A percentile compares a stretch with the other conserved stretches of the same genome.
Evolutionary conservation across 1,140 invertebrate genomes (phyloP).

Genomic region (Aphidius gifuensis): DNA sequence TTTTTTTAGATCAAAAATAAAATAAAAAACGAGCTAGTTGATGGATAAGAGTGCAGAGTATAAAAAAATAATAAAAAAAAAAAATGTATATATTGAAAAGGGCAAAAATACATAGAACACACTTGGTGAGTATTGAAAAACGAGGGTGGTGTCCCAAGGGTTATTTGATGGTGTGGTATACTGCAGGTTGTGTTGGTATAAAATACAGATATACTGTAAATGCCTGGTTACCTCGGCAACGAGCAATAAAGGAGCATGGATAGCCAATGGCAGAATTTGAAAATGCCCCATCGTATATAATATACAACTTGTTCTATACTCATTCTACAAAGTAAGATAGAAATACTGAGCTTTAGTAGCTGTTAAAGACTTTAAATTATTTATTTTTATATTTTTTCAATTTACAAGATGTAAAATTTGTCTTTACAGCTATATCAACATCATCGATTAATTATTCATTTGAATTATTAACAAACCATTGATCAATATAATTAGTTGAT

Average conservation of each 20-base stretch:
- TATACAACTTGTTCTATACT: slow-evolving; percentile 48
- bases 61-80: slow-evolving; percentile 3
- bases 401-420: no score
- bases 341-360: slow-evolving; percentile 51
- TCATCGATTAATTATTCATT: no score
- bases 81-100: background rate
- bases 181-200: slow-evolving; percentile 29
- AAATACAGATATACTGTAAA: slow-evolving; percentile 9
- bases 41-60: no score
- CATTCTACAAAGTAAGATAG: slow-evolving; percentile 34
- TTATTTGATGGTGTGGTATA: slow-evolving; percentile 2
- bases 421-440: no score
- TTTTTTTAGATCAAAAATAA: no score
- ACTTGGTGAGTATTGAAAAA: slow-evolving; percentile 17
- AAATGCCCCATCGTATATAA: slow-evolving; percentile 46
- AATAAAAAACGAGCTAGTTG: no score
- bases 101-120: slow-evolving; percentile 6
- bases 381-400: no score
- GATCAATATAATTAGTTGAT: no score
- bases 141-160: slow-evolving; percentile 10
- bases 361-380: slow-evolving; percentile 50
- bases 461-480: no score
- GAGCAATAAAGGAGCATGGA: slow-evolving; percentile 51
- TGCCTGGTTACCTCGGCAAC: slow-evolving; percentile 52
- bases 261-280: slow-evolving; percentile 54